A percentile compares a stretch with the other conserved stretches of the same genome.
These are phyloP conservation scores for Agapetus fuscipes DNA, from an alignment of 2,888 invertebrate genomes.

Conservation along the genomic window DNA sequence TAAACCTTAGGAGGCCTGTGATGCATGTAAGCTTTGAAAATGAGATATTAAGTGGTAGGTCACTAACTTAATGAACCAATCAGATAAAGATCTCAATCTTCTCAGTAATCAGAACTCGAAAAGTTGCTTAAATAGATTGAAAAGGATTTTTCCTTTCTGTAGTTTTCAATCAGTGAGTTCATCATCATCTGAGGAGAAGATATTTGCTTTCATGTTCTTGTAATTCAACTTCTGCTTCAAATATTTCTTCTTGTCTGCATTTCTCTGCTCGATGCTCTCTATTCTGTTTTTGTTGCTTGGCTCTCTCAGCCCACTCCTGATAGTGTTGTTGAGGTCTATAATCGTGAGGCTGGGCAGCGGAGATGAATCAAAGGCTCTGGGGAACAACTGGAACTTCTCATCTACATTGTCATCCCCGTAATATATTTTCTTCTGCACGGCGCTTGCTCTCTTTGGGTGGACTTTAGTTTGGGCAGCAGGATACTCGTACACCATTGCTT, in stretches of 20 bases:
- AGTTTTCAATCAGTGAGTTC: conserved; percentile 6
- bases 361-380: conserved; percentile 8
- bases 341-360: conserved; percentile 16
- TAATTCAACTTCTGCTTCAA: conserved; percentile 6
- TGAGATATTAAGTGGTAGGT: too few species aligned
- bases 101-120: too few species aligned
- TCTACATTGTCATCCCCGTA: conserved; percentile 6
- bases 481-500: conserved; percentile 10
- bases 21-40: too few species aligned
- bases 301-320: conserved; percentile 17
- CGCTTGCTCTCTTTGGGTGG: conserved; percentile 8
- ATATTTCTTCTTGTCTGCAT: conserved; percentile 14
- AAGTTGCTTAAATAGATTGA: too few species aligned
- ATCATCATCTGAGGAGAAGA: conserved; percentile 18
- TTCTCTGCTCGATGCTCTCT: conserved; percentile 8
- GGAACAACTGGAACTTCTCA: conserved; percentile 1
- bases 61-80: too few species aligned
- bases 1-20: too few species aligned
- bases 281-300: conserved; percentile 3
- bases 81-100: too few species aligned
- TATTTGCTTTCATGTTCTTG: conserved; percentile 7
- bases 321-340: conserved; percentile 19
- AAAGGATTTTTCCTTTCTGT: too few species aligned
- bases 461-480: conserved; percentile 13
- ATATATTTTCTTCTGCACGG: conserved; percentile 7